phyloP scores from a whole-genome alignment of 2,797 vertebrate genomes.

The Sebastes ruberrimus region DNA sequence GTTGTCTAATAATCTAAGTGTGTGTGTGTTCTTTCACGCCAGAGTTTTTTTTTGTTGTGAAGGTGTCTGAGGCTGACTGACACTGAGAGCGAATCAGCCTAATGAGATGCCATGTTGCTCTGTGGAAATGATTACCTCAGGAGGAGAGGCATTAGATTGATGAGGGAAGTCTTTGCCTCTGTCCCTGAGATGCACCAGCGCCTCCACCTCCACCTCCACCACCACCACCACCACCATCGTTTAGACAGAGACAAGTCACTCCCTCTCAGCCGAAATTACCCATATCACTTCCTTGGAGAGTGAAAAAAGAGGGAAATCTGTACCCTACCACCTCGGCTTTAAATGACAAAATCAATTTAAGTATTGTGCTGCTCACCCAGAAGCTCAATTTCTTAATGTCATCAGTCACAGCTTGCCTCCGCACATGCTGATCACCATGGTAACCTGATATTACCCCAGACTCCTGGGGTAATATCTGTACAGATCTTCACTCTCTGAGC shows the following conservation, averaged over 20 bases:
- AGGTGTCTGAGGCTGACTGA: constrained; percentile 63
- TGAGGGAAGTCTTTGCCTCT: constrained; percentile 67
- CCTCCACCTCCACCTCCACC: constrained; percentile 2
- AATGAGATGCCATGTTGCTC: constrained; percentile 74
- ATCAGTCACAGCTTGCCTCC: constrained; percentile 33
- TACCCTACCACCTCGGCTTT: constrained; percentile 6
- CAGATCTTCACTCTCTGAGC: constrained; percentile 1
- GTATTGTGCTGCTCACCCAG: constrained; percentile 22
- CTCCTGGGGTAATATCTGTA: neutral
- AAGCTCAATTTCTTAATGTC: constrained; percentile 39
- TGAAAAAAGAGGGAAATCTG: neutral
- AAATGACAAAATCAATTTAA: constrained; percentile 43
- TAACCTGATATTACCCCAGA: constrained; percentile 21
- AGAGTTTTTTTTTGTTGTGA: constrained; percentile 46
- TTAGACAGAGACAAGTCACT: constrained; percentile 48
- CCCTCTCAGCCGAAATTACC: constrained; percentile 56
- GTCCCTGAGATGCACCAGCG: constrained; percentile 44
- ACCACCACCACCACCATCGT: neutral
- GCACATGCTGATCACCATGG: constrained; percentile 35
- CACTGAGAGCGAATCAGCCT: constrained; percentile 63
- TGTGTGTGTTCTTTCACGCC: constrained; percentile 35
- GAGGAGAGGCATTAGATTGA: constrained; percentile 74
- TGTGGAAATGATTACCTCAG: constrained; percentile 69
- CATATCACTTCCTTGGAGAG: constrained; percentile 33
- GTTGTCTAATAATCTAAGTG: constrained; percentile 53